Evolutionary conservation across 2,888 invertebrate species (phyloP).

Genomic region (Drepana falcataria): DNA sequence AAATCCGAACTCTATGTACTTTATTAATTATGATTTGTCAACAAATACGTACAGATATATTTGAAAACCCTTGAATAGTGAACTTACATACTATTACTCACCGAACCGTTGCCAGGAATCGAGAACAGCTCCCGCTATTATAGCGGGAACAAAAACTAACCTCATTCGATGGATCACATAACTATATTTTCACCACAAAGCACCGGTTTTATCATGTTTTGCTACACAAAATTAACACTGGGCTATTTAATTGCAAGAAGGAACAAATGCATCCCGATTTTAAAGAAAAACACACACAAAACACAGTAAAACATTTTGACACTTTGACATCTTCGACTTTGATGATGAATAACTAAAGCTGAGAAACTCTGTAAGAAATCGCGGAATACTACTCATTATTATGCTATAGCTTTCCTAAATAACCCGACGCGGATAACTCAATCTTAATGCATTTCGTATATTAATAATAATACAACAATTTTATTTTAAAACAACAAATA

Average conservation of each 20-base stretch:
- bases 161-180: constrained; percentile 51
- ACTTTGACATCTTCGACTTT: constrained; percentile 55
- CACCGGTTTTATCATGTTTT: constrained; percentile 4
- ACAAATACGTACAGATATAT: constrained; percentile 13
- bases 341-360: constrained; percentile 27
- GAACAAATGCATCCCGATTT: constrained; percentile 14
- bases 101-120: constrained; percentile 58
- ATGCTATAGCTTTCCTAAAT: constrained; percentile 15
- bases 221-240: too few relatives aligned
- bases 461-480: constrained; percentile 30
- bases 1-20: constrained; percentile 2
- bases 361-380: constrained; percentile 24
- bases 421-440: constrained; percentile 42
- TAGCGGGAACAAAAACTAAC: constrained; percentile 75
- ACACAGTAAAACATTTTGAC: constrained; percentile 46
- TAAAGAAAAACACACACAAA: constrained; percentile 41
- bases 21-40: neutral
- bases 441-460: constrained; percentile 48
- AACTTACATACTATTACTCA: constrained; percentile 72
- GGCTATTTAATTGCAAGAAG: constrained; percentile 2
- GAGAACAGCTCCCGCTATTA: constrained; percentile 32
- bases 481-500: constrained; percentile 52
- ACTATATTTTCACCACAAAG: constrained; percentile 24
- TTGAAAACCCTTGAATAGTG: constrained; percentile 50
- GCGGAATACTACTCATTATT: constrained; percentile 16